Base-by-base conservation (phyloP, 2,888 invertebrate genomes). In the Agrochola circellaris region DNA sequence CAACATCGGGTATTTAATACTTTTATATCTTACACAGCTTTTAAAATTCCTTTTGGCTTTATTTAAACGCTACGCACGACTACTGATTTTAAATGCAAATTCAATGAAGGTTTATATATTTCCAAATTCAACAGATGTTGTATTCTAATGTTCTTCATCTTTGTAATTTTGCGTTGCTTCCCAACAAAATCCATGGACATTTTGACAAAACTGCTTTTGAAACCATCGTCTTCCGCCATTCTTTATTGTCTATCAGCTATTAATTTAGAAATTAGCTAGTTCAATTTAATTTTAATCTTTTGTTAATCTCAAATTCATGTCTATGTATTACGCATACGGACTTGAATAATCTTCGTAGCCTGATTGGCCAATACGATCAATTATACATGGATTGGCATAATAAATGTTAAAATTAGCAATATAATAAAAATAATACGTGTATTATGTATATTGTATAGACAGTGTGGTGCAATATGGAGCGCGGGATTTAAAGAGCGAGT, bases 401-500 rank as follows among this genome's bases (percentile, higher is more conserved):
- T 76, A 73, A 81, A 71, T 73, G 56, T 70, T 75, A 74, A 77
- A 82, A 79, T 54, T 68, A 56, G 74, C 73, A 75, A 68, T 75
- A 72, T 75, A 70, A 68, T 75, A 84, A 83, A 84, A 80, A 69
- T 81, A 82, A 83, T 80, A 74, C 48, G 38, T 71, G 64, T 62
- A 81, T 80, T 80, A 77, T 79, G 66, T 64, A 72, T 75, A 72
- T 62, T 78, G 83, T 81, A 45, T 45, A 64, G 73, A 69, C 73
- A 20, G 26, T 70, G 75, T 85, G 85, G 80, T 83, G 89, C 85
- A 86, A 87, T 81, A 85, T 77, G 76, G 82, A 78, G 71, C 82
- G 84, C 85, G 88, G 84, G 84, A 85, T 84, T 83, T 75, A 90
- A 89, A 87, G 90, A 88, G 82, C 90, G 80, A 89, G 90, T 89